Evolutionary conservation across 2,797 vertebrate genomes (phyloP), one percentile per base, ranked within the genome.

Genomic region (Crotalus adamanteus): DNA sequence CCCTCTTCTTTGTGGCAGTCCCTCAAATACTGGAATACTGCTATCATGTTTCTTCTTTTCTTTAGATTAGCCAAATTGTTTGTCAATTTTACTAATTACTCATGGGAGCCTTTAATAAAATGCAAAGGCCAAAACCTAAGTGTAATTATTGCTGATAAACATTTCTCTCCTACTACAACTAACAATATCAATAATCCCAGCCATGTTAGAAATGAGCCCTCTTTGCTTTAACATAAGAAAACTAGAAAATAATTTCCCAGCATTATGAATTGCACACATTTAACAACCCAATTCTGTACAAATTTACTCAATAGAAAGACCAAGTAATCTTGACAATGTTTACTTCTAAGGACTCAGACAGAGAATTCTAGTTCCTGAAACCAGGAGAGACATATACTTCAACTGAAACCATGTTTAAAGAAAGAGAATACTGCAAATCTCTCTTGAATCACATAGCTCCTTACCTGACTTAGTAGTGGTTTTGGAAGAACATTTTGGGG

Each of bases 141-240:
- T 37, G 42, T 37, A 51, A 87, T 90, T 88, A 47, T 63, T 55
- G 42, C 7, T 93, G 69, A 91, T 93, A 78, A 90, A 86, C 25
- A 73, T 87, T 63, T 78, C 12, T 56, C 25, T 86, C 22, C 25
- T 51, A 65, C 73, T 92, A 51, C n/a, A 90, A 31, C n/a, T 53
- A 55, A 86, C 6, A 20, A n/a, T 26, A 56, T 55, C 60, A 65
- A 22, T 47, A 51, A 83, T 86, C 31, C 26, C 31, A 65, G 51
- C 13, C 57, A 61, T 25, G 55, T 92, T 31, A 90, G 22, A 6
- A 28, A 51, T 85, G 18, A 63, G 26, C 6, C 28, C 53, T 55
- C 7, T 90, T 1, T 53, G n/a, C 22, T 90, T 90, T 69, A 90
- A 55, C 8, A 11, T 11, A 7, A 69, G 61, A 86, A 63, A 73